These are phyloP conservation scores for Dolomedes plantarius DNA, from an alignment of 2,888 invertebrate genomes.

Conservation along the genomic window DNA sequence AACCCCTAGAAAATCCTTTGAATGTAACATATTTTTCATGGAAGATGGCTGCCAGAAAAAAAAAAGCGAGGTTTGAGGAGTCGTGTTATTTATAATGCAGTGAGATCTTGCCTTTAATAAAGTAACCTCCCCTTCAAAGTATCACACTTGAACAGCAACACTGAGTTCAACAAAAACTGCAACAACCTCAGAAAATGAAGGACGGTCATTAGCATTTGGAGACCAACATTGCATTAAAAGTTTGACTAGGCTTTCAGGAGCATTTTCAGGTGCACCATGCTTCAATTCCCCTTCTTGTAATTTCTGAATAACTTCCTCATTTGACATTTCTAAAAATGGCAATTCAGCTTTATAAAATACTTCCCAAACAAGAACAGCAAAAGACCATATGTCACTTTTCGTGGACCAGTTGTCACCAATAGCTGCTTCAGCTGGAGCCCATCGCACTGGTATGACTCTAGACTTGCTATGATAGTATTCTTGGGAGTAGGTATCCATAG, in stretches of 20 bases:
- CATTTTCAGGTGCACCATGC: slow-evolving; percentile 74
- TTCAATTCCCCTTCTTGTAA: slow-evolving; percentile 72
- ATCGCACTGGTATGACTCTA: slow-evolving; percentile 89
- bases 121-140: background rate
- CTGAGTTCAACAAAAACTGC: slow-evolving; percentile 41
- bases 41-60: too few relatives aligned
- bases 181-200: slow-evolving; percentile 77
- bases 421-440: slow-evolving; percentile 91
- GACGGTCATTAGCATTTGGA: slow-evolving; percentile 77
- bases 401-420: slow-evolving; percentile 93
- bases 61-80: too few relatives aligned
- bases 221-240: slow-evolving; percentile 76
- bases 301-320: slow-evolving; percentile 82
- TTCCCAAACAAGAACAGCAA: slow-evolving; percentile 92
- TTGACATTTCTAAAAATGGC: slow-evolving; percentile 85
- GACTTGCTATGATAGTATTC: slow-evolving; percentile 92
- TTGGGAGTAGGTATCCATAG: slow-evolving; percentile 87
- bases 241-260: slow-evolving; percentile 75
- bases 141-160: slow-evolving; percentile 58
- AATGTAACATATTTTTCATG: too few relatives aligned
- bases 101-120: background rate
- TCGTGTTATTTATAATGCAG: background rate
- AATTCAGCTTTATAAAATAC: slow-evolving; percentile 87
- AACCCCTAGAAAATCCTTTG: too few relatives aligned
- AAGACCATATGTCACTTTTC: slow-evolving; percentile 95